Base-by-base conservation (phyloP, 2,888 invertebrate species). In the Caenorhabditis panamensis region DNA sequence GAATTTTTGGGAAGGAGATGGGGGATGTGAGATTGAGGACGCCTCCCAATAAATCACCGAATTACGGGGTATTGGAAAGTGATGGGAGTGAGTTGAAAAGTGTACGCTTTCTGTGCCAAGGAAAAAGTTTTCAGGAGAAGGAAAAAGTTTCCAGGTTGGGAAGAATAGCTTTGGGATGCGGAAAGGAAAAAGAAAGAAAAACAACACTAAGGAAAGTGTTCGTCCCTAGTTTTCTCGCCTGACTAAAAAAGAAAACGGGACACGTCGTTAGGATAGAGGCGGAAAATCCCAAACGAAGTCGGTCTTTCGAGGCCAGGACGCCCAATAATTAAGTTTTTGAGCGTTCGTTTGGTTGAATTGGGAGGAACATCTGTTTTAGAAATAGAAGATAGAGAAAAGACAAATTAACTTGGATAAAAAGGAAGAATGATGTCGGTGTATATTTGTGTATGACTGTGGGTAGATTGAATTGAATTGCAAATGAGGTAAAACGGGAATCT, bases 401-500 rank as follows among this genome's bases (percentile, higher is more conserved):
- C 37, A 64, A 63, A 63, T 63, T 47, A 37, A 49, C 54, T 20
- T 6, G 41, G 37, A 49, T 64, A 59, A 59, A 31, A 31, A 31
- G 31, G 31, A 31, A 31, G 9, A 51, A 47, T 47, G 20, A 47
- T 56, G 58, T 41, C 47, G 44, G 36, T 62, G 37, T 41, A 62
- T 54, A 63, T 59, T 49, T 47, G 20, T 61, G 69, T 47, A 44
- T 47, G 62, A 53, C 41, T 54, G 41, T 62, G 53, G 59, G 22
- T 47, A 61, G 47, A 44, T 36, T n/a, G 22, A 13, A 75, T 75
- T 75, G 75, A 75, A 75, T 75, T 76, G 76, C 76, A 76, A 76
- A 76, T 76, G 67, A 76, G 62, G 76, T 76, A 68, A 62, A 76
- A 76, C 76, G 76, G 61, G 76, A 68, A 67, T 59, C 51, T 41